These are phyloP conservation scores for Cyprinodon variegatus DNA, from an alignment of 2,113 vertebrate species.

Conservation along the genomic window DNA sequence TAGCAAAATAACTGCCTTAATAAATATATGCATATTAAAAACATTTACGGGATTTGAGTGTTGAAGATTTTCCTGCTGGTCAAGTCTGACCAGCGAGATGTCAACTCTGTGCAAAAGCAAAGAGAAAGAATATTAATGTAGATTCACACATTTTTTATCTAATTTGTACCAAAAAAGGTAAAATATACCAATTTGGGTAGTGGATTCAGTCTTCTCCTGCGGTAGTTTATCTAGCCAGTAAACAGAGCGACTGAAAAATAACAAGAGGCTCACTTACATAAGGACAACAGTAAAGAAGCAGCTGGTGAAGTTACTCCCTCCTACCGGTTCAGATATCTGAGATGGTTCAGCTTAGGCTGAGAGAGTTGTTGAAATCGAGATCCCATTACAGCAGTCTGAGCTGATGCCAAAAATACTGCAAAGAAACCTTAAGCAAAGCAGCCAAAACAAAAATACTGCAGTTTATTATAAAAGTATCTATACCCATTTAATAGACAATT, in stretches of 20 bases:
- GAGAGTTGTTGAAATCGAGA: constrained; percentile 59
- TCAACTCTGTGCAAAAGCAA: constrained; percentile 56
- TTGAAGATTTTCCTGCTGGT: constrained; percentile 40
- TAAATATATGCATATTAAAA: too few species aligned
- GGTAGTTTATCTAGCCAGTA: constrained; percentile 77
- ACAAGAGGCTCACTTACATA: neutral
- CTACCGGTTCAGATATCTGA: constrained; percentile 72
- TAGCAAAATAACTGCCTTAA: too few species aligned
- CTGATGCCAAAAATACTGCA: neutral
- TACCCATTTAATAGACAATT: too few species aligned
- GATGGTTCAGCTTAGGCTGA: constrained; percentile 65
- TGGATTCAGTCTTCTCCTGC: constrained; percentile 20
- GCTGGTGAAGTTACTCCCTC: neutral
- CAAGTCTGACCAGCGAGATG: constrained; percentile 60
- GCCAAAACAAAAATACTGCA: neutral
- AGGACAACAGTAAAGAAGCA: neutral
- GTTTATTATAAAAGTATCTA: neutral
- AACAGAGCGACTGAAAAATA: constrained; percentile 67
- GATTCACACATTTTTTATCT: too few species aligned
- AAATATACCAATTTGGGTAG: constrained; percentile 54
- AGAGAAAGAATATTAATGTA: neutral
- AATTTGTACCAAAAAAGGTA: neutral
- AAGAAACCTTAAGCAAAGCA: neutral
- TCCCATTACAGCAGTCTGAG: constrained; percentile 56
- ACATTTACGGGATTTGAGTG: constrained; percentile 57